phyloP scores from a whole-genome alignment of 1,140 invertebrate genomes.

The Gonioctena quinquepunctata region DNA sequence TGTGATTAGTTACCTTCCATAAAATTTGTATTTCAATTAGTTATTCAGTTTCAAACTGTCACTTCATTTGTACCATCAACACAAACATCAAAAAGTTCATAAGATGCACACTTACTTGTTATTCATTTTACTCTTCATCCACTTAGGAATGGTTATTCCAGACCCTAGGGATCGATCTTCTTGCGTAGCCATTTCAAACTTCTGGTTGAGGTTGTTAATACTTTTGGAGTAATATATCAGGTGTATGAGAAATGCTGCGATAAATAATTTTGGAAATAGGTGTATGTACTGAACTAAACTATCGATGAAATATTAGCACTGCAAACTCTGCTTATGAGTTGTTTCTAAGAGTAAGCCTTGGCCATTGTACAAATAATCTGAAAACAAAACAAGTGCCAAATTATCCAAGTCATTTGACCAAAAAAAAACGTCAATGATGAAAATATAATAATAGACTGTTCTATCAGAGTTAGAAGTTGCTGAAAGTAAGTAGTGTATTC shows the following conservation, averaged over 20 bases:
- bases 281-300: conserved; percentile 19
- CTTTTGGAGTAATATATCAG: conserved; percentile 12
- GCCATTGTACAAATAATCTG: conserved; percentile 45
- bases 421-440: conserved; percentile 20
- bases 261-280: conserved; percentile 17
- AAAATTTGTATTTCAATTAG: no score
- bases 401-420: conserved; percentile 32
- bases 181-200: conserved; percentile 49
- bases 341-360: conserved; percentile 46
- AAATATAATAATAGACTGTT: conserved; percentile 9
- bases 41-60: no score
- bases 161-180: conserved; percentile 58
- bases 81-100: no score
- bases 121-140: conserved; percentile 61
- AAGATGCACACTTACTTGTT: conserved; percentile 35
- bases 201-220: neutral
- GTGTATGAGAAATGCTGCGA: conserved; percentile 6
- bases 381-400: conserved; percentile 31
- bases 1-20: no score
- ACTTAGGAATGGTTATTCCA: conserved; percentile 62
- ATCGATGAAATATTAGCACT: conserved; percentile 17
- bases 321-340: conserved; percentile 10
- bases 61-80: no score
- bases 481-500: no score
- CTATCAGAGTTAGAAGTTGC: no score